Conservation (phyloP, 2,797 vertebrate species). For the Enteromius trimaculatus region DNA sequence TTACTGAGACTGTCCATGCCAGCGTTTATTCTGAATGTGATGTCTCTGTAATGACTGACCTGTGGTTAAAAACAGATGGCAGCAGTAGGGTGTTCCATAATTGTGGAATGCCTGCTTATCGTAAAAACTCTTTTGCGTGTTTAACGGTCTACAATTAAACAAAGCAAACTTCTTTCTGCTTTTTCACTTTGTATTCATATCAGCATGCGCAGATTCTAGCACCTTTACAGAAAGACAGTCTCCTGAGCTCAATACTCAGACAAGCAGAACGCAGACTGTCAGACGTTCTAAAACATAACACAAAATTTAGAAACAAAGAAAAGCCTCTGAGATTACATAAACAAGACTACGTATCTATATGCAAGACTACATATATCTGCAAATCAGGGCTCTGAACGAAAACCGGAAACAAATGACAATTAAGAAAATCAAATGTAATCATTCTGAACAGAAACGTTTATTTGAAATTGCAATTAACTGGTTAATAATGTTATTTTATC, state of each 20-base stretch:
- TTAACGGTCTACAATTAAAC: constrained; percentile 10
- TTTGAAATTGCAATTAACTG: too few species aligned
- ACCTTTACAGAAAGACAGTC: constrained; percentile 39
- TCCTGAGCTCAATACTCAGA: constrained; percentile 45
- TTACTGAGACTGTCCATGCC: not conserved
- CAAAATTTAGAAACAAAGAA: constrained; percentile 29
- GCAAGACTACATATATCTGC: not conserved
- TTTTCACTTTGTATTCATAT: constrained; percentile 27
- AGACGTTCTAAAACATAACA: constrained; percentile 32
- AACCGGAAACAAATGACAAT: too few species aligned
- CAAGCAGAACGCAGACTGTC: constrained; percentile 55
- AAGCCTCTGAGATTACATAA: constrained; percentile 42
- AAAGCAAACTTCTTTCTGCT: not conserved
- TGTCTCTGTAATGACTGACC: constrained; percentile 27
- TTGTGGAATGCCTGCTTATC: not conserved
- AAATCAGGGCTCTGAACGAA: too few species aligned
- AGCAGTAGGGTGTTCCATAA: not conserved
- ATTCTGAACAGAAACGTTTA: too few species aligned
- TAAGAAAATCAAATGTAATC: too few species aligned
- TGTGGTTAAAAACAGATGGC: constrained; percentile 11
- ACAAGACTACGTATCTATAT: constrained; percentile 10
- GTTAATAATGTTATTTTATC: too few species aligned
- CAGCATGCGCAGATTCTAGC: constrained; percentile 35
- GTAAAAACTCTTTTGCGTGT: not conserved
- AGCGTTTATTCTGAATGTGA: constrained; percentile 3